These are phyloP conservation scores for Perodicticus potto DNA, from an alignment of 2,797 vertebrate genomes.

Conservation along the genomic window DNA sequence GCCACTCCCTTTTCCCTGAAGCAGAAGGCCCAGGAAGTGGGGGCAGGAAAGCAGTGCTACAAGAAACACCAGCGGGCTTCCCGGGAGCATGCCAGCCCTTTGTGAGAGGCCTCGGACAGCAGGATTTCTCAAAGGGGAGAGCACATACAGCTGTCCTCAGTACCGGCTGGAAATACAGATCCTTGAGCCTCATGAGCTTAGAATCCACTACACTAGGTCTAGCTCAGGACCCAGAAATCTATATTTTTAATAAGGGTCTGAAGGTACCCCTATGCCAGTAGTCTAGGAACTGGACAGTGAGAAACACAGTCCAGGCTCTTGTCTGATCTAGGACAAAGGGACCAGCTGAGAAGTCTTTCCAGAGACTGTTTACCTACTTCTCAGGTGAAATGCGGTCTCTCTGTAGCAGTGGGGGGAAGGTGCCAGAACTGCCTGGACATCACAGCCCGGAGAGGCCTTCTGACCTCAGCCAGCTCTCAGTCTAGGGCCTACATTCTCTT, in stretches of 20 bases:
- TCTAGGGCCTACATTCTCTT: rapidly evolving
- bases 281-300: neutral
- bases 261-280: neutral
- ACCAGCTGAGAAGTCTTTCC: neutral
- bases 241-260: neutral
- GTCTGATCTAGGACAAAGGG: neutral
- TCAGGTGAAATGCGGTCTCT: neutral
- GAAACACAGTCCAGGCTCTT: neutral
- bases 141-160: neutral
- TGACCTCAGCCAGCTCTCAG: neutral
- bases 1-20: neutral
- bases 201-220: neutral
- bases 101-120: neutral
- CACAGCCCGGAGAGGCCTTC: rapidly evolving
- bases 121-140: neutral
- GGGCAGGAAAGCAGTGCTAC: neutral
- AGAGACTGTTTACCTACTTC: neutral
- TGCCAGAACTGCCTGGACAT: neutral
- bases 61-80: neutral
- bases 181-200: neutral
- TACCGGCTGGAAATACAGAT: neutral
- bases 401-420: rapidly evolving
- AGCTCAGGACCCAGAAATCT: neutral
- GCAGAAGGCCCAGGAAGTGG: neutral
- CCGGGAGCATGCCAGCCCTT: rapidly evolving